phyloP scores from a whole-genome alignment of 2,797 vertebrate species.

The Fistularia commersonii region DNA sequence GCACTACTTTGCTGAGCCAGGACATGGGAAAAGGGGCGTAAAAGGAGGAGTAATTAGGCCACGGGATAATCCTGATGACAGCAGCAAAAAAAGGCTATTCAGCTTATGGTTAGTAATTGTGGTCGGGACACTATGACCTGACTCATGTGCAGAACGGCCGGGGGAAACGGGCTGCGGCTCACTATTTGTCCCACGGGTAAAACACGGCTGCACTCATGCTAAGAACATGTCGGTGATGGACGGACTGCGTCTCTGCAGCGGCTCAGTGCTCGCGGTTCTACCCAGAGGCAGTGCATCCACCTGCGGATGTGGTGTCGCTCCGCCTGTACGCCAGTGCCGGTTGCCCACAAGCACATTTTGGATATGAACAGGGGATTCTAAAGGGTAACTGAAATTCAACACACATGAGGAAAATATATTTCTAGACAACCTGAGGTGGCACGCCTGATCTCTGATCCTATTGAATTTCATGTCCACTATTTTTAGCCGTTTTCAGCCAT shows the following conservation, averaged over 20 bases:
- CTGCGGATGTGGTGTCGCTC: background rate
- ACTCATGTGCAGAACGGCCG: slow-evolving; percentile 52
- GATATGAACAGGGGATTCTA: no score
- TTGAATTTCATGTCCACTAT: no score
- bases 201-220: slow-evolving; percentile 26
- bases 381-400: no score
- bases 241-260: slow-evolving; percentile 13
- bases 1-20: slow-evolving; percentile 55
- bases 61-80: slow-evolving; percentile 64
- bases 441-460: no score
- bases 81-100: slow-evolving; percentile 65
- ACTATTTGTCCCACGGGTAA: slow-evolving; percentile 46
- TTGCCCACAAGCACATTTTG: no score
- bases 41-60: slow-evolving; percentile 62
- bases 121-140: slow-evolving; percentile 72
- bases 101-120: slow-evolving; percentile 69
- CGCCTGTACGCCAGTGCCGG: background rate
- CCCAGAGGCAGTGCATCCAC: background rate
- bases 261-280: slow-evolving; percentile 3
- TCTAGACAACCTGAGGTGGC: no score
- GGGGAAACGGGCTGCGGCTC: slow-evolving; percentile 50
- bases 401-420: no score
- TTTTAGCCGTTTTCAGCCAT: no score
- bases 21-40: slow-evolving; percentile 37
- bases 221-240: slow-evolving; percentile 34